Conservation (phyloP, 2,113 vertebrate species). For the Cyanistes caeruleus region DNA sequence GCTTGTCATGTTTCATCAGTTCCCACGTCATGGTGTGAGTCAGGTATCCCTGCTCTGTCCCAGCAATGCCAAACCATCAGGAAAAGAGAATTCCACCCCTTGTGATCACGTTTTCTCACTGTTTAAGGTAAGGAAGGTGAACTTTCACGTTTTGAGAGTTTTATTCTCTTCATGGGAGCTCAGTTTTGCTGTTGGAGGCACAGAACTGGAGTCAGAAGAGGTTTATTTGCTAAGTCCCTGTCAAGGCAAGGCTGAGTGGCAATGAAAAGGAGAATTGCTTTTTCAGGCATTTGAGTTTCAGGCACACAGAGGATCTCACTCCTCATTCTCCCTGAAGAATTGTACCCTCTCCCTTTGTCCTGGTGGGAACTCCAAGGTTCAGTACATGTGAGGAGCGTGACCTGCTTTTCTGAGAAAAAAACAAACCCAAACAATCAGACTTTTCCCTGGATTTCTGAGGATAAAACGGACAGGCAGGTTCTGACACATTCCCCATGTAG, state of each 20-base stretch:
- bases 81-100: not conserved
- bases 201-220: not conserved
- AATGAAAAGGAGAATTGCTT: not conserved
- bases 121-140: not conserved
- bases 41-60: not conserved
- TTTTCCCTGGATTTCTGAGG: not conserved
- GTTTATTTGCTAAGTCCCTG: not conserved
- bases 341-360: not conserved
- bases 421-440: accelerated
- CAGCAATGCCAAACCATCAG: not conserved
- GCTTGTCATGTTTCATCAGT: not conserved
- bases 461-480: not conserved
- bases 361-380: not conserved
- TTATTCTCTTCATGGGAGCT: not conserved
- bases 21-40: not conserved
- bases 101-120: not conserved
- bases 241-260: not conserved
- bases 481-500: not conserved
- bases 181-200: not conserved
- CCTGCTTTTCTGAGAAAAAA: not conserved
- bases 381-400: accelerated
- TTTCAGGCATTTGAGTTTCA: not conserved
- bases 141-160: accelerated
- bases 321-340: not conserved
- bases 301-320: not conserved